A percentile compares a stretch with the other conserved stretches of the same genome.
These are phyloP conservation scores for Apostichopus californicus DNA, from an alignment of 35 echinoderm and acorn worm species.

Conservation along the genomic window DNA sequence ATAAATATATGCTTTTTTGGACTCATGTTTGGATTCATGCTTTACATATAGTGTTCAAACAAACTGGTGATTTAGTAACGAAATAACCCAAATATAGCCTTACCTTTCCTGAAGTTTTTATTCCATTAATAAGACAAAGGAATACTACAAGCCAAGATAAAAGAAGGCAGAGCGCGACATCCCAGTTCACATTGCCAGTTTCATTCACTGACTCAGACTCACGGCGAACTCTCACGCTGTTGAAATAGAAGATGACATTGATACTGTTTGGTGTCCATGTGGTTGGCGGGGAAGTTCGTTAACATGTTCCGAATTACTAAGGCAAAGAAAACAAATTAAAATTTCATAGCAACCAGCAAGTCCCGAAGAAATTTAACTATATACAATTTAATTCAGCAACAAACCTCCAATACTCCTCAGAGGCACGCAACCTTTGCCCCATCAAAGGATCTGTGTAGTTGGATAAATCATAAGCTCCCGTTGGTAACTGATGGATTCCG, in stretches of 20 bases:
- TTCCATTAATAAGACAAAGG: neutral
- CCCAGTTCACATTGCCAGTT: neutral
- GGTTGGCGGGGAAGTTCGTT: neutral
- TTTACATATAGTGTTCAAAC: no score
- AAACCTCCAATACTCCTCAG: slow-evolving; percentile 53
- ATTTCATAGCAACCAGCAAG: neutral
- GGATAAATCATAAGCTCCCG: neutral
- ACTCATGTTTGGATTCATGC: no score
- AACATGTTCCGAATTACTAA: neutral
- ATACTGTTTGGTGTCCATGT: neutral
- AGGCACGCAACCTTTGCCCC: neutral
- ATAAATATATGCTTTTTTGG: no score
- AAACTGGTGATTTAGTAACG: no score
- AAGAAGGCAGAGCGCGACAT: neutral
- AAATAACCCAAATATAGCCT: neutral
- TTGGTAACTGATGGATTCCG: neutral
- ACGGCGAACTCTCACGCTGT: neutral
- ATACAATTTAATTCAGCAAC: neutral
- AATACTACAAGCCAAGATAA: neutral
- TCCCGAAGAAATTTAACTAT: neutral
- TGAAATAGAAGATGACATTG: no score
- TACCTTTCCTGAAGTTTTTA: neutral
- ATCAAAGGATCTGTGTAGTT: slow-evolving; percentile 27
- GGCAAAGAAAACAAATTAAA: neutral
- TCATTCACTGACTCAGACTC: neutral